Evolutionary conservation across 2,797 vertebrate species (phyloP), one percentile per base, ranked within the genome.

Genomic region (Dicrostonyx torquatus): DNA sequence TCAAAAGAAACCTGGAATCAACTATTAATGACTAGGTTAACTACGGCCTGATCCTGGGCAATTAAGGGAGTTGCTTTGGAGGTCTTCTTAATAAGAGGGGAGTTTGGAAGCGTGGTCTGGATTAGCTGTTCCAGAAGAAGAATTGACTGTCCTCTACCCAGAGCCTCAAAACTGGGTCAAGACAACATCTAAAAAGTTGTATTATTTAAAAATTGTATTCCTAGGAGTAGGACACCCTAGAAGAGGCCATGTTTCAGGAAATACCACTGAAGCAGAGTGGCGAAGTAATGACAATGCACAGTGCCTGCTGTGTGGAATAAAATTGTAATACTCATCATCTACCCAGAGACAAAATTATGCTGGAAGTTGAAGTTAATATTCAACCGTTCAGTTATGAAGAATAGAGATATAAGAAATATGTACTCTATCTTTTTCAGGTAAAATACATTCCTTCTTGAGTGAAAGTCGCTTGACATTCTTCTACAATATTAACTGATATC

Each of bases 331-430:
- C 0, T 31, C 22, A 48, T 77, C 37, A 91, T 85, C 31, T 72
- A 55, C 26, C 64, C 76, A 53, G 15, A 84, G 40, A 93, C 9
- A 68, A 5, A 70, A 40, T 83, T 24, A 87, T 72, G 15, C 15
- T 75, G 17, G 53, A 83, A 79, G 85, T 94, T 91, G 83, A 87
- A 84, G 13, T 70, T 92, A 86, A 64, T 53, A 87, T 93, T 78
- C 72, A 94, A 34, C 43, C 55, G 55, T 90, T 89, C 43, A 62
- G 45, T 50, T 91, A 60, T 75, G 88, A 83, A 88, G 60, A 73
- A 88, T 45, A 66, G 2, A 66, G 12, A 86, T 22, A 4, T 53
- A 50, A 91, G 37, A 90, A 48, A 64, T 48, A 14, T 6, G 31
- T 48, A 48, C 6, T 84, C 18, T 64, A 22, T 31, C 40, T 83